These are phyloP conservation scores for Heterotilapia buettikoferi DNA, from an alignment of 2,113 vertebrate species.

Conservation along the genomic window DNA sequence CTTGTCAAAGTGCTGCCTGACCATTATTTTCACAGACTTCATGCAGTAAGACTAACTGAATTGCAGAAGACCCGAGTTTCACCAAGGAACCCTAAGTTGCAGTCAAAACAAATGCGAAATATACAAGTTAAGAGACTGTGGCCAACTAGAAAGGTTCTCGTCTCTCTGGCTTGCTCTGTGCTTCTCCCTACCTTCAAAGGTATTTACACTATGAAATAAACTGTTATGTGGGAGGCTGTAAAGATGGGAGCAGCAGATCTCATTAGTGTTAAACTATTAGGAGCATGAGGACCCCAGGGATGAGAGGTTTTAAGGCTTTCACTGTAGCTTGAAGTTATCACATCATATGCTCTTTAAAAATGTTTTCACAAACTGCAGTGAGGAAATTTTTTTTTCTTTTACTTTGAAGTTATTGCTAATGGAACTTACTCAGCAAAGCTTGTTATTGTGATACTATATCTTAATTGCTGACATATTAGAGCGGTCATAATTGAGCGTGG, in stretches of 20 bases:
- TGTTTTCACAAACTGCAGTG: neutral
- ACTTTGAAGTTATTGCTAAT: neutral
- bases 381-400: neutral
- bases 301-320: conserved; percentile 28
- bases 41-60: conserved; percentile 37
- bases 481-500: neutral
- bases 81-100: neutral
- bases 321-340: conserved; percentile 46
- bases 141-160: neutral
- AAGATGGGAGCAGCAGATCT: conserved; percentile 48
- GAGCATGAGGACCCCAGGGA: conserved; percentile 40
- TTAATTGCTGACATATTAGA: neutral
- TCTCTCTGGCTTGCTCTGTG: conserved; percentile 1
- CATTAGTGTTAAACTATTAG: conserved; percentile 66
- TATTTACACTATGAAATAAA: conserved; percentile 61
- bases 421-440: neutral
- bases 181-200: conserved; percentile 40
- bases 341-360: conserved; percentile 20
- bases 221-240: conserved; percentile 37
- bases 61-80: neutral
- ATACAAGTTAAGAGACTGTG: neutral
- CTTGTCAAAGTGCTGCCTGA: conserved; percentile 54
- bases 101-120: conserved; percentile 51
- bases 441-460: neutral
- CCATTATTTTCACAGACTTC: conserved; percentile 53